phyloP scores from a whole-genome alignment of 1,140 invertebrate genomes.

The Eubasilissa regina region DNA sequence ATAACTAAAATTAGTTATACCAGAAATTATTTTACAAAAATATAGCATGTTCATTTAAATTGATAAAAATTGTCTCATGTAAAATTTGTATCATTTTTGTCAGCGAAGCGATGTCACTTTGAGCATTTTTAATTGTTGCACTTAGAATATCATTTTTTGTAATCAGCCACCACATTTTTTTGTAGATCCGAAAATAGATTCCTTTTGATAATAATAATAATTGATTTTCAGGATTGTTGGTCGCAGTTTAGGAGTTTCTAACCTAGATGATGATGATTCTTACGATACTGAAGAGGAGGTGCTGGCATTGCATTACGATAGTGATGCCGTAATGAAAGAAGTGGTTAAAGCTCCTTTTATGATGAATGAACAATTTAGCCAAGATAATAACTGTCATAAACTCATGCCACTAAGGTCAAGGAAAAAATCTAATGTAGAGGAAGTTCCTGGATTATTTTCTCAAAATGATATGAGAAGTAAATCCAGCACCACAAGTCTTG shows the following conservation, averaged over 20 bases:
- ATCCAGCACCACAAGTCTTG: slow-evolving; percentile 38
- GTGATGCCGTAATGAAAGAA: slow-evolving; percentile 66
- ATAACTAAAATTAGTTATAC: too few relatives aligned
- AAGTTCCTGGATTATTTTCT: slow-evolving; percentile 14
- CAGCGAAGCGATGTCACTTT: too few relatives aligned
- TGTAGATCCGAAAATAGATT: too few relatives aligned
- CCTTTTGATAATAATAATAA: too few relatives aligned
- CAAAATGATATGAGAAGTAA: slow-evolving; percentile 41
- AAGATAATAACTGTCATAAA: slow-evolving; percentile 42
- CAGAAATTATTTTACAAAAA: too few relatives aligned
- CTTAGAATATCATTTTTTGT: too few relatives aligned
- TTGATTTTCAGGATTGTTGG: slow-evolving; percentile 67
- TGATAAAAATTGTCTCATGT: too few relatives aligned
- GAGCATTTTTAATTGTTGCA: too few relatives aligned
- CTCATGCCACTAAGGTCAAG: slow-evolving; percentile 30
- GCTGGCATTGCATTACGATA: slow-evolving; percentile 70
- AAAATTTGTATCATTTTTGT: too few relatives aligned
- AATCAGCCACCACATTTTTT: too few relatives aligned
- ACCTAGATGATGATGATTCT: slow-evolving; percentile 63
- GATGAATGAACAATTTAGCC: slow-evolving; percentile 27
- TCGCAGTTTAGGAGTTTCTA: slow-evolving; percentile 64
- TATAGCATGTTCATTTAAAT: too few relatives aligned
- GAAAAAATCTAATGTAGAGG: slow-evolving; percentile 13
- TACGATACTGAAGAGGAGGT: slow-evolving; percentile 68
- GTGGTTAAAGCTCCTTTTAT: slow-evolving; percentile 10